These are phyloP conservation scores for Felis catus DNA, from an alignment of 2,113 vertebrate species.

Conservation along the genomic window DNA sequence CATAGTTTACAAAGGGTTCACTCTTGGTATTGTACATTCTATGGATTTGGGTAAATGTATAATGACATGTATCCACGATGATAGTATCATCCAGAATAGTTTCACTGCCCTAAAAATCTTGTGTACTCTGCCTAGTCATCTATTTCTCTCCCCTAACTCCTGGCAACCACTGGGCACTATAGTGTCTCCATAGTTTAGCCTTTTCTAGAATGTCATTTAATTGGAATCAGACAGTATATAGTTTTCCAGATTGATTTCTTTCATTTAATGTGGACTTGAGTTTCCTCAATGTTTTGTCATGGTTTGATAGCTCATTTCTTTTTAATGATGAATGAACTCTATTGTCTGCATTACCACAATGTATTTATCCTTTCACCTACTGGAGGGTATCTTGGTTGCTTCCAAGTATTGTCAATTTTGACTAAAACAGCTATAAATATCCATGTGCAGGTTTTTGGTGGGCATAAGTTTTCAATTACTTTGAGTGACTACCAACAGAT, in stretches of 20 bases:
- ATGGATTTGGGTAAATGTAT: not conserved
- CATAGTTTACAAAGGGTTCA: not conserved
- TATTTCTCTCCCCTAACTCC: not conserved
- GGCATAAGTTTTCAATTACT: not conserved
- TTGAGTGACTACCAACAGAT: not conserved
- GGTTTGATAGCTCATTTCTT: not conserved
- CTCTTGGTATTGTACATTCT: not conserved
- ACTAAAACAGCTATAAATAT: not conserved
- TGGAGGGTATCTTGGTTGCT: not conserved
- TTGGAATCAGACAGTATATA: not conserved
- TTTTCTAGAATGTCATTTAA: not conserved
- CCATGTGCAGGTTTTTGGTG: not conserved
- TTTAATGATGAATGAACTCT: not conserved
- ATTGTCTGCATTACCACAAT: not conserved
- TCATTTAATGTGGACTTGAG: not conserved
- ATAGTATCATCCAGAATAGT: not conserved
- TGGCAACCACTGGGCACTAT: not conserved
- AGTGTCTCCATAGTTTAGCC: not conserved
- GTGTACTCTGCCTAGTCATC: not conserved
- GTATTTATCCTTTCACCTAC: not conserved
- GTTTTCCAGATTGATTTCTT: not conserved
- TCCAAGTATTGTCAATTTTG: not conserved
- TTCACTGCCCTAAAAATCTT: not conserved
- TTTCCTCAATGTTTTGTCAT: not conserved
- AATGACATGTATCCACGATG: not conserved